Percentiles rank a stretch among this genome's conserved stretches.
These are phyloP conservation scores for Oncopodura yosiiana DNA, from an alignment of 1,140 invertebrate species.

Conservation along the genomic window DNA sequence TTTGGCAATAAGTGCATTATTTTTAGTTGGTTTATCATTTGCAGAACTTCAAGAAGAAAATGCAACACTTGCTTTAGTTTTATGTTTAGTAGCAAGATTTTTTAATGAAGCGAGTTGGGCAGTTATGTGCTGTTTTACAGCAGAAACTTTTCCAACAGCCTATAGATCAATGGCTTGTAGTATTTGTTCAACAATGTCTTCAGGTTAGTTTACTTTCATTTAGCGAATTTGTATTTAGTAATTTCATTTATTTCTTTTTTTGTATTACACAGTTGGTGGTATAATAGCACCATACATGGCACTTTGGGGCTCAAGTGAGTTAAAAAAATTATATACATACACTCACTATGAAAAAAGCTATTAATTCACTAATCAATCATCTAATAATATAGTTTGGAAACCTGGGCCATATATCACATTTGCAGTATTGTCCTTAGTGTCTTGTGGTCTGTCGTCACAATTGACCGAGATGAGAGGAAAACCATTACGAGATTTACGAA, in stretches of 20 bases:
- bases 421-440: too few relatives aligned
- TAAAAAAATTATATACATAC: background rate
- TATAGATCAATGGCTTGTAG: slow-evolving; percentile 12
- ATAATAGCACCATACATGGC: slow-evolving; percentile 26
- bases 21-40: background rate
- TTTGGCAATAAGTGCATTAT: background rate
- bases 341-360: too few relatives aligned
- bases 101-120: slow-evolving; percentile 11
- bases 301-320: slow-evolving; percentile 17
- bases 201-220: too few relatives aligned
- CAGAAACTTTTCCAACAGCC: slow-evolving; percentile 19
- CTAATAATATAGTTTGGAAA: too few relatives aligned
- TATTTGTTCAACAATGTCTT: slow-evolving; percentile 8
- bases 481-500: too few relatives aligned
- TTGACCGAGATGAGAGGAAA: too few relatives aligned
- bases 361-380: too few relatives aligned
- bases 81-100: slow-evolving; percentile 13
- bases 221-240: too few relatives aligned
- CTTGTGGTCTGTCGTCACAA: too few relatives aligned
- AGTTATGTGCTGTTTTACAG: slow-evolving; percentile 19
- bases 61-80: background rate
- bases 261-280: too few relatives aligned
- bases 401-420: too few relatives aligned
- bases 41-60: background rate
- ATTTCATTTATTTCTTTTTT: too few relatives aligned